Evolutionary conservation across 2,113 vertebrate species (phyloP), one percentile per base, ranked within the genome.

Genomic region (Urocolius indicus): DNA sequence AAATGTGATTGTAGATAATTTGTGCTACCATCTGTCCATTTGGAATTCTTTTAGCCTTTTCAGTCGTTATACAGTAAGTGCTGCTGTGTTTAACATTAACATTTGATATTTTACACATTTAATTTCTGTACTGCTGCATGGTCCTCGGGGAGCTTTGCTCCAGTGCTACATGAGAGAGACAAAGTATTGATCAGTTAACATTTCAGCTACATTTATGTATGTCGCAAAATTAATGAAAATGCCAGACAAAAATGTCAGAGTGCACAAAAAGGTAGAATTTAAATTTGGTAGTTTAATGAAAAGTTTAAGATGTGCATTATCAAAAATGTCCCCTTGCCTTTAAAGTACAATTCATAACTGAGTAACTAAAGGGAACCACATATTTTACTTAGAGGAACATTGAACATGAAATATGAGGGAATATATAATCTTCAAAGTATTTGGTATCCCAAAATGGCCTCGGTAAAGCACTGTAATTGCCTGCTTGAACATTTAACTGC

Each of bases 111-210:
- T 99, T 99, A 99, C 99, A 99, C 98, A 98, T 98, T 98, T 99
- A 98, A 98, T 99, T 99, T 98, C 98, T 98, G 98, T 98, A 98
- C 97, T 97, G 97, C 97, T 97, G 96, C 87, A 67, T 97, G 95
- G 97, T 98, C 98, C 97, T 98, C 88, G 68, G 98, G 98, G 98
- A 98, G 97, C 61, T 89, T 96, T 51, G 95, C 93, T 96, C 96
- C 94, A 97, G 96, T 98, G 98, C 97, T 98, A 98, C 98, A 98
- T 98, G 97, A 98, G 98, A 98, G 98, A 98, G 98, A 99, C 98
- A 98, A 98, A 97, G 98, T 99, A 99, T 99, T 98, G 99, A 99
- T 99, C 99, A 98, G 98, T 98, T 99, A 99, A 99, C 99, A 99
- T 99, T 99, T 99, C 98, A 98, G 97, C 98, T 98, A 97, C 98